Base-by-base conservation (phyloP, 2,888 invertebrate species). In the Drosophila histrio region DNA sequence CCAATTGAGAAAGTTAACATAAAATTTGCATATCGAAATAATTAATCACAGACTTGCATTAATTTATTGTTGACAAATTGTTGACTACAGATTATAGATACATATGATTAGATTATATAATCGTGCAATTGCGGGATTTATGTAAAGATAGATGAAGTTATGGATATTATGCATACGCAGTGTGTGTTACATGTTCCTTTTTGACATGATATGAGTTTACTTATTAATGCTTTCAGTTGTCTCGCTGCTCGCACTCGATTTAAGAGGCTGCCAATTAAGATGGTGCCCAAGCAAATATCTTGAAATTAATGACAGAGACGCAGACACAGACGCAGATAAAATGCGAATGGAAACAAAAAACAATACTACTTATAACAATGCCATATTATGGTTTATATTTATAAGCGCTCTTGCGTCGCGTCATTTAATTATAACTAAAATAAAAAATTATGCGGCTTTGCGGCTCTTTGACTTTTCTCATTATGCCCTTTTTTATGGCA, bases 361-460 rank as follows among this genome's bases (percentile, higher is more conserved):
- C 50, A 60, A 72, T 44, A 60, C 34, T 53, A n/a, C n/a, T n/a
- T n/a, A 62, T 39, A 60, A 67, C 49, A 62, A 65, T 44, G 44
- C 36, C 30, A 63, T 30, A 46, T 41, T 50, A 54, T 56, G 44
- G 47, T 26, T 52, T 49, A 47, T 57, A 65, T 61, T 59, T 68
- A 49, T 56, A 62, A 68, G 72, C 77, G 57, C 72, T 69, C 66
- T 68, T 34, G 54, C 65, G 65, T 47, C 73, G 75, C 76, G 73
- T 66, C 76, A 76, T 74, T 83, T 76, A 81, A 79, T 84, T 71
- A 77, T 77, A 57, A 53, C 67, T 72, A 56, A 79, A 78, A 58
- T 58, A 30, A 30, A 53, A 74, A 77, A 75, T 70, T 74, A 78
- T 73, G 77, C 63, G 32, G 59, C 74, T 67, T 50, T 58, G 44